Base-by-base conservation (phyloP, 2,888 invertebrate genomes). In the Mythimna impura region DNA sequence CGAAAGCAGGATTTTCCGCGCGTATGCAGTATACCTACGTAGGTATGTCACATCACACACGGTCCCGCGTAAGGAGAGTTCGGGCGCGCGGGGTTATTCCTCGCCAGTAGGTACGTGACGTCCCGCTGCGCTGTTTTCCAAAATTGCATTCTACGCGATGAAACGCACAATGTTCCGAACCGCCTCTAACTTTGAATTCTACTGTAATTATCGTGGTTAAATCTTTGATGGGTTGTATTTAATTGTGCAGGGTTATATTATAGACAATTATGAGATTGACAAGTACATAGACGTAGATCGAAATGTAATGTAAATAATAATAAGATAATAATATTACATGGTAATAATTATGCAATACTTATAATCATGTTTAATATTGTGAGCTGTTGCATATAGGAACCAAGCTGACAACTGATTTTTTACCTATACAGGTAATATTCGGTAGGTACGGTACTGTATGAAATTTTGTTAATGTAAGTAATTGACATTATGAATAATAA, bases 181-280 rank as follows among this genome's bases (percentile, higher is more conserved):
- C 47, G 17, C 47, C 17, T 17, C 20, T 20, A 47, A 47, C 17
- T 20, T 47, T 17, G 17, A 47, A 20, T 47, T 47, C 47, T 50
- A 7, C 50, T 17, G 22, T 40, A 43, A 77, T 5, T 40, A 14
- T 3, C 17, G n/a, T 8, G 3, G 25, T 63, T 54, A 4, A 30
- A 62, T 50, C 12, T 40, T 58, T 17, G 54, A 34, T 62, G 66
- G 47, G 74, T 79, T 76, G 61, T 72, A 58, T 76, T 69, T 66
- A 50, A 75, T 66, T 69, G 82, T 66, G 70, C 81, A 81, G 78
- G 82, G 81, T 80, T 60, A 20, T 65, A 65, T 25, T 34, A 40
- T 47, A 69, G 34, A 60, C 6, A 52, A 36, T 62, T 50, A 47
- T 50, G 60, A 76, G 25, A 72, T 80, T 60, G n/a, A n/a, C 30